These are phyloP conservation scores for Dryococelus australis DNA, from an alignment of 2,888 invertebrate species.

Conservation along the genomic window DNA sequence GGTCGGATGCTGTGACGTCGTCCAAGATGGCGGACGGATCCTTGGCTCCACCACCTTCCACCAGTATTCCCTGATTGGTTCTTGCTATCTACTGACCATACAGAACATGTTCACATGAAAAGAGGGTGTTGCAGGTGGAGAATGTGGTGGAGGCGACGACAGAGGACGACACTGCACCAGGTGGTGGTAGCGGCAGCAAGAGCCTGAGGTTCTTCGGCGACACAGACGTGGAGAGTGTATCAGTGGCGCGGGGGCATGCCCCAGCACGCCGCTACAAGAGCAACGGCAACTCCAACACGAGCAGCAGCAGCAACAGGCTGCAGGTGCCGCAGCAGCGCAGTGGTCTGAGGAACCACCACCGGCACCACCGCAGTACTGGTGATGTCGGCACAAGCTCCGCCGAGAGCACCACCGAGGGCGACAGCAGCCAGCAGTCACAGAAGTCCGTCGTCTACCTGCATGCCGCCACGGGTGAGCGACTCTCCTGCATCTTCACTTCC, in stretches of 20 bases:
- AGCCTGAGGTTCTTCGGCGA: slow-evolving; percentile 86
- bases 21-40: too few species aligned
- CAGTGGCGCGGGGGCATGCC: slow-evolving; percentile 32
- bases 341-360: slow-evolving; percentile 31
- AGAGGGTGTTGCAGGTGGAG: too few species aligned
- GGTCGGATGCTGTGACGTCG: too few species aligned
- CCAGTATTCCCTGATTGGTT: too few species aligned
- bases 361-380: slow-evolving; percentile 44
- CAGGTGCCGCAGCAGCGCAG: slow-evolving; percentile 52
- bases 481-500: too few species aligned
- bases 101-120: too few species aligned
- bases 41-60: too few species aligned
- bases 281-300: slow-evolving; percentile 37
- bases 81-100: too few species aligned
- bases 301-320: slow-evolving; percentile 41
- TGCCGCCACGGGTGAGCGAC: slow-evolving; percentile 74
- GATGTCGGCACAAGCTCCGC: slow-evolving; percentile 53
- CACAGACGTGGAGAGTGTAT: slow-evolving; percentile 79
- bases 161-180: not conserved
- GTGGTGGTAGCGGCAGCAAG: slow-evolving; percentile 57
- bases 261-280: slow-evolving; percentile 40
- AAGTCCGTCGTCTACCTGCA: slow-evolving; percentile 85
- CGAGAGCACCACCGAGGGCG: slow-evolving; percentile 58
- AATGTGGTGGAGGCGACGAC: not conserved
- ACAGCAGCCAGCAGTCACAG: slow-evolving; percentile 79